Percentiles rank a stretch among this genome's conserved stretches.
These are phyloP conservation scores for Trachelus troglodyta DNA, from an alignment of 2,888 invertebrate species.

Conservation along the genomic window DNA sequence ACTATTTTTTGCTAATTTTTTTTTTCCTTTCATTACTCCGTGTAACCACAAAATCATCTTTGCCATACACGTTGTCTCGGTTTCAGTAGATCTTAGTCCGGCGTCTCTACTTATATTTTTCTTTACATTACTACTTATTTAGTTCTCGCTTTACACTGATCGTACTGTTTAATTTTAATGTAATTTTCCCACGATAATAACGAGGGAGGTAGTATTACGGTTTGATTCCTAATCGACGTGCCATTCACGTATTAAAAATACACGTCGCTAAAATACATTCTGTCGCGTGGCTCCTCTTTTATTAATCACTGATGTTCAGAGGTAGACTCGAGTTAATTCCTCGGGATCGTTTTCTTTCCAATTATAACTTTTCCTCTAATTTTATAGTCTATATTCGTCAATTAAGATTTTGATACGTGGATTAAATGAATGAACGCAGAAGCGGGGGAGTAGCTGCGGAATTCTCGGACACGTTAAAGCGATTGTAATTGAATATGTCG, in stretches of 20 bases:
- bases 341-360: neutral
- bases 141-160: neutral
- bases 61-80: neutral
- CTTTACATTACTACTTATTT: neutral
- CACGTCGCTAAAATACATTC: neutral
- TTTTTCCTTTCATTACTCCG: neutral
- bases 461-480: neutral
- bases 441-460: neutral
- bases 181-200: neutral
- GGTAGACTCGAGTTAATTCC: neutral
- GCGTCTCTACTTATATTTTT: neutral
- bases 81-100: neutral
- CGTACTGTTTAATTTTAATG: neutral
- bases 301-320: neutral
- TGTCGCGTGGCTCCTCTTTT: neutral
- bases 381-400: neutral
- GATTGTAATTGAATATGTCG: neutral
- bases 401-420: neutral
- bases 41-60: neutral
- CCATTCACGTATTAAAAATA: neutral
- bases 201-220: neutral
- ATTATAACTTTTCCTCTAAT: neutral
- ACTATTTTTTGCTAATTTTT: neutral
- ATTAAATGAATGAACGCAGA: neutral
- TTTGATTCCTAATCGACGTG: neutral